Conservation (phyloP, 2,888 invertebrate genomes). For the Ferdinandea cuprea region DNA sequence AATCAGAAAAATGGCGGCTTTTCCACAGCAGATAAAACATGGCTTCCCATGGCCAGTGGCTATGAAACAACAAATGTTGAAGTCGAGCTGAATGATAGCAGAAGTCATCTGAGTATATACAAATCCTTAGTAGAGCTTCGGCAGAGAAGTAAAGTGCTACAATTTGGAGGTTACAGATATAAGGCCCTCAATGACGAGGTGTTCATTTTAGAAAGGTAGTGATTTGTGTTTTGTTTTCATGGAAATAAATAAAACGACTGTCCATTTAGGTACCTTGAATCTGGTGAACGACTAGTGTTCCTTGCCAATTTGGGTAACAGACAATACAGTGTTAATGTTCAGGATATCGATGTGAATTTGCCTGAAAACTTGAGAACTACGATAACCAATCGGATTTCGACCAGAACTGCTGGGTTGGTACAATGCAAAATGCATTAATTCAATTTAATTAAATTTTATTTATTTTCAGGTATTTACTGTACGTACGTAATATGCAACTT, state of each 20-base stretch:
- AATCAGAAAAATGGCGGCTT: conserved; percentile 80
- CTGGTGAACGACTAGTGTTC: conserved; percentile 36
- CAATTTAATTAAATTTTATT: too few species aligned
- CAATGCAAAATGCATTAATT: too few species aligned
- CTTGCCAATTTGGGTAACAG: conserved; percentile 27
- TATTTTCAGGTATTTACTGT: too few species aligned
- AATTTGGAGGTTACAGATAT: conserved; percentile 78
- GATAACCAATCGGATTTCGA: background rate
- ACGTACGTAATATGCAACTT: too few species aligned
- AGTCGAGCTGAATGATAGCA: conserved; percentile 81
- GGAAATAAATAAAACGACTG: too few species aligned
- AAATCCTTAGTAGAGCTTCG: conserved; percentile 83
- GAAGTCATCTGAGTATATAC: conserved; percentile 86
- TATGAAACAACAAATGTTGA: conserved; percentile 86
- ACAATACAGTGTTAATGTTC: background rate
- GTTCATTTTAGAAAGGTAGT: conserved; percentile 78
- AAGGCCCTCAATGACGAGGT: conserved; percentile 77
- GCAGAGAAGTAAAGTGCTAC: conserved; percentile 77
- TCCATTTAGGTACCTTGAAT: conserved; percentile 10
- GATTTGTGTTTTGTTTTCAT: too few species aligned
- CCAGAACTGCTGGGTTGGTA: conserved; percentile 32
- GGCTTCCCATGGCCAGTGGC: conserved; percentile 84
- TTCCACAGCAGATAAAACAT: conserved; percentile 79
- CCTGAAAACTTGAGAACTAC: conserved; percentile 1
- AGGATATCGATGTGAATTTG: conserved; percentile 3